Evolutionary conservation across 2,113 vertebrate genomes (phyloP).

Genomic region (Myotis yumanensis): DNA sequence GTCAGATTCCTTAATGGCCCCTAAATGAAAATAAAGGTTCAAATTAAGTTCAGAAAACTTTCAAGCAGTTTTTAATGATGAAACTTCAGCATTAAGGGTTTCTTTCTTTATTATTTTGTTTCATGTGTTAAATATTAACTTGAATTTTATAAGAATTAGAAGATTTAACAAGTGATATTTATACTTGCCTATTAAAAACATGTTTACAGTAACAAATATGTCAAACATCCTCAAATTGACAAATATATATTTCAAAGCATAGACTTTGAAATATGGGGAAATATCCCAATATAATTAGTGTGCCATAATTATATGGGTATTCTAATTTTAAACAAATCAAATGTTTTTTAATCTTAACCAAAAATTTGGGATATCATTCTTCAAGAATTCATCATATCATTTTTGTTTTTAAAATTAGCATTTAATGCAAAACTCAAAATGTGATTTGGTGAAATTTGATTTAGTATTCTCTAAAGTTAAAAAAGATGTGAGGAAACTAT

Average conservation of each 20-base stretch:
- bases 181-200: conserved; percentile 54
- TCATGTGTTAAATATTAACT: conserved; percentile 78
- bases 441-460: conserved; percentile 61
- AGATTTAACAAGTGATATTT: conserved; percentile 67
- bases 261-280: conserved; percentile 51
- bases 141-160: conserved; percentile 65
- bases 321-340: conserved; percentile 45
- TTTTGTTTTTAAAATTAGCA: not conserved
- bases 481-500: conserved; percentile 50
- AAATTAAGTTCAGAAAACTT: conserved; percentile 84
- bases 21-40: conserved; percentile 85
- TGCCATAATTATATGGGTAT: not conserved
- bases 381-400: not conserved
- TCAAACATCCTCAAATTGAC: conserved; percentile 48
- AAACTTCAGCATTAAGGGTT: conserved; percentile 55
- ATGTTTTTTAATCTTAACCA: not conserved
- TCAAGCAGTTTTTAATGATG: conserved; percentile 74
- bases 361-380: not conserved
- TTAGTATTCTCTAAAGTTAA: conserved; percentile 35
- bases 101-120: conserved; percentile 55
- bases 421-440: conserved; percentile 22
- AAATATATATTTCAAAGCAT: conserved; percentile 36
- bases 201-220: conserved; percentile 50
- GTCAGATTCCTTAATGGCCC: conserved; percentile 81
- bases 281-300: not conserved